Conservation (phyloP, 2,113 vertebrate genomes). For the Herpailurus yagouaroundi region DNA sequence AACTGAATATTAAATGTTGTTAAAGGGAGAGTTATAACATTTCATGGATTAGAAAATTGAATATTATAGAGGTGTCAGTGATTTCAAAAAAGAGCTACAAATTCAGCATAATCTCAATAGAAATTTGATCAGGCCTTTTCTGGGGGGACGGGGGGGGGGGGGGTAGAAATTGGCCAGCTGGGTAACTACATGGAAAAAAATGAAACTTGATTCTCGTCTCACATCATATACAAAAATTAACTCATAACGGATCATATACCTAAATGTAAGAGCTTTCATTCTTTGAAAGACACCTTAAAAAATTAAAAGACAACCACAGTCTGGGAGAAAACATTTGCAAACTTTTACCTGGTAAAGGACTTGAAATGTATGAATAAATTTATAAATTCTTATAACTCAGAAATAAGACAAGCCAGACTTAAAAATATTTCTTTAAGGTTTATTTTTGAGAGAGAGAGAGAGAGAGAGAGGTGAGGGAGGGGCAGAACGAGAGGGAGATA, state of each 20-base stretch:
- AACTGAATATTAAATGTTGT: background rate
- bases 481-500: too few species aligned
- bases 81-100: background rate
- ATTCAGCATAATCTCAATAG: background rate
- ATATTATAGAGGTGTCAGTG: background rate
- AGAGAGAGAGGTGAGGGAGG: too few species aligned
- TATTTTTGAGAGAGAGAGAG: too few species aligned
- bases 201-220: background rate
- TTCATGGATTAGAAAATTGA: background rate
- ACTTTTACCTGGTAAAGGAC: background rate
- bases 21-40: background rate
- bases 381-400: background rate
- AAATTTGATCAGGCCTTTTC: background rate
- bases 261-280: background rate
- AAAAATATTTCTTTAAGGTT: too few species aligned
- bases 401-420: background rate
- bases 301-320: background rate
- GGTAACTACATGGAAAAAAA: background rate
- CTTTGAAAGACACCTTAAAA: background rate
- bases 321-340: constrained; percentile 17
- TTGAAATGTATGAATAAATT: background rate
- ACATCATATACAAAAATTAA: background rate
- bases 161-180: background rate
- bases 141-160: background rate
- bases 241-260: background rate